These are phyloP conservation scores for Tortricodes alternella DNA, from an alignment of 2,888 invertebrate species.

Conservation along the genomic window DNA sequence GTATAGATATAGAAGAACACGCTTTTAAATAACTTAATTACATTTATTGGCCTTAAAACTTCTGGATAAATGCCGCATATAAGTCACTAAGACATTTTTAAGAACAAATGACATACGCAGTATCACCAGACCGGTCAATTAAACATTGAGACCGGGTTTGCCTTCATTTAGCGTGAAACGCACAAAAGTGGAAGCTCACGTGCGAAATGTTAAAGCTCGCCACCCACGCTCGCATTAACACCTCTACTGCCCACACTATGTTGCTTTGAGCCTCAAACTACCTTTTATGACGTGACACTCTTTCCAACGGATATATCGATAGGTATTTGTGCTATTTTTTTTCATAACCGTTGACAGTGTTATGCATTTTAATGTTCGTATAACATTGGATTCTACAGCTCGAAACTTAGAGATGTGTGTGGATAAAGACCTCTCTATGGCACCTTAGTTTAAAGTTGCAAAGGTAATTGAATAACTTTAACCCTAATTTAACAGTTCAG, in stretches of 20 bases:
- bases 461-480: no score
- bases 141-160: not conserved
- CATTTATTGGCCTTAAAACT: no score
- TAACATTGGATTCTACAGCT: not conserved
- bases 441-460: no score
- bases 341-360: not conserved
- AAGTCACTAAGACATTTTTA: no score
- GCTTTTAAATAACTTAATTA: no score
- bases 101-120: no score
- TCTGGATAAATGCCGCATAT: no score
- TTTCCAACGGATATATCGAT: constrained; percentile 34
- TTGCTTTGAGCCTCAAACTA: constrained; percentile 48
- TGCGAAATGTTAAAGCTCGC: constrained; percentile 27
- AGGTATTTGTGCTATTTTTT: not conserved
- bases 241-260: constrained; percentile 46
- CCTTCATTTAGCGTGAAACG: not conserved
- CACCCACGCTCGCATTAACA: constrained; percentile 46
- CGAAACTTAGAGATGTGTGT: no score
- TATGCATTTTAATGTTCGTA: not conserved
- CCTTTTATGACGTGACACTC: constrained; percentile 42
- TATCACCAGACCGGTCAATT: no score
- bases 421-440: no score
- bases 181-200: constrained; percentile 4
- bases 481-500: no score
- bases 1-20: no score